Base-by-base conservation (phyloP, 2,113 vertebrate species). In the Jacana jacana region DNA sequence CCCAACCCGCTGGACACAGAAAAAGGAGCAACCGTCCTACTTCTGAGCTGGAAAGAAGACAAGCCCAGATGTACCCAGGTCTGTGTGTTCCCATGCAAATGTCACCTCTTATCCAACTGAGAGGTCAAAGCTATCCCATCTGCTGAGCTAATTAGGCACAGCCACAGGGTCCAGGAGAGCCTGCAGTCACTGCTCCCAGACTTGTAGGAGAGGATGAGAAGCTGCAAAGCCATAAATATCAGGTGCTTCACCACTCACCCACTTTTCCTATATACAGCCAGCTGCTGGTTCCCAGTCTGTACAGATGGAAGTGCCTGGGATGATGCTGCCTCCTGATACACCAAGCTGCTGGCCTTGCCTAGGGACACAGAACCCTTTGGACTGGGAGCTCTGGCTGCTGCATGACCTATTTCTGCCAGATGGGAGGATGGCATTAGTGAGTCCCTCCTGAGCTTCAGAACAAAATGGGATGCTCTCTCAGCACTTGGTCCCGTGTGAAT, bases 321-420 rank as follows among this genome's bases (percentile, higher is more conserved):
- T 61, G 40, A 13, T 28, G 60, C 52, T 46, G 28, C 33, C 24
- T 72, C 48, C 58, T 22, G 37, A 31, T 8, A 48, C 48, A 46
- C 40, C 17, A 10, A 25, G 28, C 24, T 54, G 58, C 44, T 31
- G 85, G 35, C 23, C 30, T 30, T 71, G 63, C 80, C 54, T 44
- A 19, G 9, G 25, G n/a, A 17, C 73, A 58, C 9, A 0, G 5
- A 37, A n/a, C 10, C 3, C 40, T 44, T 33, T 3, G 24, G 42
- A 37, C 37, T 25, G 44, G 55, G 30, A 88, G 55, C 9, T 64
- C 8, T 40, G 63, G 51, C 16, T 69, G 33, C 48, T 64, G 72
- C n/a, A 40, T 19, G 69, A 17, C 17, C 60, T 14, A 4, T 18
- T 39, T 46, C 25, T 69, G 49, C 33, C 49, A 84, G 42, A 28